Evolutionary conservation across 2,888 invertebrate genomes (phyloP).

Genomic region (Oscheius sp.): DNA sequence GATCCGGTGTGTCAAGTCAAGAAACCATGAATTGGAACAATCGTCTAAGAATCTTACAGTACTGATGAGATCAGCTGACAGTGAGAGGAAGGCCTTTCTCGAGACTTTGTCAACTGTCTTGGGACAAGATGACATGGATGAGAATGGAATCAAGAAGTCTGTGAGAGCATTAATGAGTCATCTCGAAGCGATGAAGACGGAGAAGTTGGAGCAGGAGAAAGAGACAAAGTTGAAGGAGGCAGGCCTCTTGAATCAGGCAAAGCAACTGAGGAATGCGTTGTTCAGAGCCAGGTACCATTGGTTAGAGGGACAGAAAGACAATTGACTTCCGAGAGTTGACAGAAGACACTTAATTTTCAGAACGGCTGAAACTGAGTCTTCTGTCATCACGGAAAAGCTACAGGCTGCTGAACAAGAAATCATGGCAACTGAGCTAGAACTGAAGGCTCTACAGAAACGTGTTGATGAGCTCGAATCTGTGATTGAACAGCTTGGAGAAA

Average conservation of each 20-base stretch:
- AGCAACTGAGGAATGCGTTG: slow-evolving; percentile 52
- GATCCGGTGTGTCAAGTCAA: slow-evolving; percentile 44
- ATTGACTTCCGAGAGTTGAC: not conserved
- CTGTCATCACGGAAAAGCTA: slow-evolving; percentile 33
- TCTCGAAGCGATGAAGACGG: slow-evolving; percentile 42
- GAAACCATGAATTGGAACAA: slow-evolving; percentile 47
- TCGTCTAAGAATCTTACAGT: slow-evolving; percentile 45
- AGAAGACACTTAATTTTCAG: slow-evolving; percentile 17
- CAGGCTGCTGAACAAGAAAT: slow-evolving; percentile 30
- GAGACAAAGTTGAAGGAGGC: slow-evolving; percentile 43
- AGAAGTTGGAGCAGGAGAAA: slow-evolving; percentile 43
- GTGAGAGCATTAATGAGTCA: slow-evolving; percentile 41
- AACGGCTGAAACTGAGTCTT: slow-evolving; percentile 48
- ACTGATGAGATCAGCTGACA: slow-evolving; percentile 50
- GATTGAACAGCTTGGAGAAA: slow-evolving; percentile 36
- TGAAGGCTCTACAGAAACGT: slow-evolving; percentile 39
- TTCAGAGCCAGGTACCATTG: slow-evolving; percentile 45
- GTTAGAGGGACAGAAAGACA: too few species aligned
- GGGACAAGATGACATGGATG: slow-evolving; percentile 46
- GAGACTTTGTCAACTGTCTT: slow-evolving; percentile 48
- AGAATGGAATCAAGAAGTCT: slow-evolving; percentile 43
- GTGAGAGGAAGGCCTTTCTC: slow-evolving; percentile 43
- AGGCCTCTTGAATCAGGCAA: slow-evolving; percentile 48
- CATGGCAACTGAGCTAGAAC: slow-evolving; percentile 25
- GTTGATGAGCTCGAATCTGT: slow-evolving; percentile 45